Evolutionary conservation across 2,113 vertebrate species (phyloP).

Genomic region (Casuarius casuarius): DNA sequence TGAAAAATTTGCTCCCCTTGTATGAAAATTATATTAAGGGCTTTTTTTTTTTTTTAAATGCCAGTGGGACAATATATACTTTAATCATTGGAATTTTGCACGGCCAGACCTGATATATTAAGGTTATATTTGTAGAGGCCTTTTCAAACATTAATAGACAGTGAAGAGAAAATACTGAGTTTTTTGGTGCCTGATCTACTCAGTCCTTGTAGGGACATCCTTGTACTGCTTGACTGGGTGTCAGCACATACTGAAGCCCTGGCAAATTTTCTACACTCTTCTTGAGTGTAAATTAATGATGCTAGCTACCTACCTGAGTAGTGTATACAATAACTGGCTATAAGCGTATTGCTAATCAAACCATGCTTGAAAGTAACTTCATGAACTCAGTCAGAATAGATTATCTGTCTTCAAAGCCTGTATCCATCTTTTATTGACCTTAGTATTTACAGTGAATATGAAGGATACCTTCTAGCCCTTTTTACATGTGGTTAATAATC

Average conservation of each 20-base stretch:
- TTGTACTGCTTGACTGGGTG: background rate
- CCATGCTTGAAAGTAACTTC: background rate
- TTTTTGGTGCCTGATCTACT: background rate
- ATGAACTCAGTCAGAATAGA: background rate
- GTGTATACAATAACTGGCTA: background rate
- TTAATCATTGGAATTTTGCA: background rate
- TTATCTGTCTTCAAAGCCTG: background rate
- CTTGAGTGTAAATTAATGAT: background rate
- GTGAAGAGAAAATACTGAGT: background rate
- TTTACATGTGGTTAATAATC: background rate
- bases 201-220: background rate
- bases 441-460: background rate
- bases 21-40: background rate
- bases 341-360: background rate
- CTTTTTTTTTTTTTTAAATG: background rate
- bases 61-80: background rate
- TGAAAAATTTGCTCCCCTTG: background rate
- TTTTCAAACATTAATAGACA: background rate
- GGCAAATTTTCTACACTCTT: background rate
- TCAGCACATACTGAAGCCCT: background rate
- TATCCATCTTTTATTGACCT: background rate
- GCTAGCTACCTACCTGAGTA: background rate
- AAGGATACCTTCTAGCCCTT: background rate
- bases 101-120: background rate
- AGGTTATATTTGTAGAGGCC: constrained; percentile 1